A percentile compares a stretch with the other conserved stretches of the same genome.
Conservation (phyloP, 2,888 invertebrate genomes). For the Dryadula phaetusa region DNA sequence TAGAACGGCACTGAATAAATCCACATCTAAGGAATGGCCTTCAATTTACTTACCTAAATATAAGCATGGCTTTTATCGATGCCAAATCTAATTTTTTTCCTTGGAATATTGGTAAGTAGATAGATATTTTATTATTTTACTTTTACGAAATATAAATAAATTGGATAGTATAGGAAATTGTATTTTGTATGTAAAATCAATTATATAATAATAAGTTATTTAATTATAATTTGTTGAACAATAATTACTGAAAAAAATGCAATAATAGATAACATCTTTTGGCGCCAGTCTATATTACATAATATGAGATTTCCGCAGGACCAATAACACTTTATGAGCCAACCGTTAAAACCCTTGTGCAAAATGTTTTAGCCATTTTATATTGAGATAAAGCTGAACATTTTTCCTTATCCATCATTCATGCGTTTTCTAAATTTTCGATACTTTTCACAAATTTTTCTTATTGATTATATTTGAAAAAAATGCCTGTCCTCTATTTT, state of each 20-base stretch:
- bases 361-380: too few species aligned
- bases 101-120: slow-evolving; percentile 29
- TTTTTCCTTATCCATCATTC: too few species aligned
- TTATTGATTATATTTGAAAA: too few species aligned
- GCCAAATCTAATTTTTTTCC: slow-evolving; percentile 51
- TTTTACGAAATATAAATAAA: background rate
- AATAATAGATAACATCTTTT: background rate
- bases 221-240: background rate
- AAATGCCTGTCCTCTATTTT: too few species aligned
- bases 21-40: slow-evolving; percentile 49
- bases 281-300: slow-evolving; percentile 10
- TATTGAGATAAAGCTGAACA: too few species aligned
- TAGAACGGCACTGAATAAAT: slow-evolving; percentile 56
- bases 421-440: too few species aligned
- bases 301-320: background rate
- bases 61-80: slow-evolving; percentile 51
- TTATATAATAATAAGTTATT: too few species aligned
- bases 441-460: too few species aligned
- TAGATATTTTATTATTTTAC: background rate
- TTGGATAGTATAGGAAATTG: background rate
- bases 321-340: too few species aligned
- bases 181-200: too few species aligned
- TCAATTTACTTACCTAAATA: slow-evolving; percentile 49
- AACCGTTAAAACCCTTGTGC: too few species aligned
- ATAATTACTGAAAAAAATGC: background rate